Conservation (phyloP, 2,888 invertebrate species). For the Ctenicera cuprea region DNA sequence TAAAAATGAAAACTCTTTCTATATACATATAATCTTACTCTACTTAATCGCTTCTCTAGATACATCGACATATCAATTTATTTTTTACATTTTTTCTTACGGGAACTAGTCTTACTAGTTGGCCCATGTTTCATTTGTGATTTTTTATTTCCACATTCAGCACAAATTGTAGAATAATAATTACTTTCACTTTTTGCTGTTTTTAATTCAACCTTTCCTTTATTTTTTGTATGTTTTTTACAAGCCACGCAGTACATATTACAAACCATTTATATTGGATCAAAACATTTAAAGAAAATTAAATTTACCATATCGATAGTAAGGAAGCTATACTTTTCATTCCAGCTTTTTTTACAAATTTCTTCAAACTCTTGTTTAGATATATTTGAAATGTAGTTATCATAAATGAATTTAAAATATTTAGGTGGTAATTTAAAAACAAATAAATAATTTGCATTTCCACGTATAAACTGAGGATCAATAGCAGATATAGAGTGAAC, state of each 20-base stretch:
- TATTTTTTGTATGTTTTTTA: neutral
- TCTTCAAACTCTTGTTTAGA: neutral
- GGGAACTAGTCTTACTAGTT: neutral
- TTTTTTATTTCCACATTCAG: neutral
- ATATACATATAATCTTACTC: conserved; percentile 12
- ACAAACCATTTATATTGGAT: conserved; percentile 1
- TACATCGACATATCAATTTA: conserved; percentile 6
- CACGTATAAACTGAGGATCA: neutral
- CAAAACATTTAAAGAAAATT: neutral
- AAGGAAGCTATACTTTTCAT: neutral
- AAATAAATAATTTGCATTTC: neutral
- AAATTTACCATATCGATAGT: neutral
- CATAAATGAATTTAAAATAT: neutral
- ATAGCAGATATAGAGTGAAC: neutral
- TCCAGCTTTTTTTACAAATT: neutral
- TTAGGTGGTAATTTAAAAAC: neutral
- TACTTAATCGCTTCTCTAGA: conserved; percentile 9
- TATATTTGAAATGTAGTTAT: neutral
- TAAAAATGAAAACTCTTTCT: neutral
- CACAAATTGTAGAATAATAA: no score
- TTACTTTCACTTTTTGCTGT: neutral
- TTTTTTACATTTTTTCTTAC: conserved; percentile 7
- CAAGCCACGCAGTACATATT: neutral
- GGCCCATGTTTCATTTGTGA: neutral
- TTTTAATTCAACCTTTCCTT: neutral